These are phyloP conservation scores for Sylvia atricapilla DNA, from an alignment of 2,113 vertebrate species.

Conservation along the genomic window DNA sequence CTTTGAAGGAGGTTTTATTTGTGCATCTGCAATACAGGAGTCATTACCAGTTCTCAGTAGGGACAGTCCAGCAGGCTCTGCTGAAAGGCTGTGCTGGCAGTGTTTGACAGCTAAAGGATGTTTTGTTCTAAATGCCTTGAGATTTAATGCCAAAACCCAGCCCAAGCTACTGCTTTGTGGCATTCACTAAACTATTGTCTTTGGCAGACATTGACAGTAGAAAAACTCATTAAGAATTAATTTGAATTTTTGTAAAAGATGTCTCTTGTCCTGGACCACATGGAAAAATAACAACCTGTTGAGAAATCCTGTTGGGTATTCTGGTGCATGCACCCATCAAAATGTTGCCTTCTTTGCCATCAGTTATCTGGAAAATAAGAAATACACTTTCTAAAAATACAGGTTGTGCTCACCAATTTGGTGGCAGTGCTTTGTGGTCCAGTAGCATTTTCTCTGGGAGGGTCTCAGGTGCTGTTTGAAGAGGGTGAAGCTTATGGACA, in stretches of 20 bases:
- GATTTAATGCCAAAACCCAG: background rate
- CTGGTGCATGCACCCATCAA: background rate
- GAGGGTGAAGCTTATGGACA: background rate
- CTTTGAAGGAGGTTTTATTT: background rate
- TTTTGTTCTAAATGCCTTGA: background rate
- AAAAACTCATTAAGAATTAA: background rate
- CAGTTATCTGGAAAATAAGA: background rate
- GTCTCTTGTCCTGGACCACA: background rate
- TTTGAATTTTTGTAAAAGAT: background rate
- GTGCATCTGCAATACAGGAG: background rate
- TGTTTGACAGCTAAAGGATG: background rate
- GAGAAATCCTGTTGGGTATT: background rate
- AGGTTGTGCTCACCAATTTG: background rate
- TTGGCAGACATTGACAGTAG: background rate
- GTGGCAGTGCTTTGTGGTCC: background rate
- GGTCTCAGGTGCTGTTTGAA: background rate
- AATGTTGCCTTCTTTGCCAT: background rate
- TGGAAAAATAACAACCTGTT: background rate
- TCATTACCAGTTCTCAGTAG: background rate
- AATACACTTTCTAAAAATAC: accelerated
- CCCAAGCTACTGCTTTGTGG: background rate
- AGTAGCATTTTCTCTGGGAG: background rate
- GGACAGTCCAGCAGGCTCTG: background rate
- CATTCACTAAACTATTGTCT: background rate
- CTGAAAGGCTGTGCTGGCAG: background rate